Percentiles rank a stretch among this genome's conserved stretches.
phyloP scores from a whole-genome alignment of 1,140 invertebrate species.

The Ditylenchus dipsaci region DNA sequence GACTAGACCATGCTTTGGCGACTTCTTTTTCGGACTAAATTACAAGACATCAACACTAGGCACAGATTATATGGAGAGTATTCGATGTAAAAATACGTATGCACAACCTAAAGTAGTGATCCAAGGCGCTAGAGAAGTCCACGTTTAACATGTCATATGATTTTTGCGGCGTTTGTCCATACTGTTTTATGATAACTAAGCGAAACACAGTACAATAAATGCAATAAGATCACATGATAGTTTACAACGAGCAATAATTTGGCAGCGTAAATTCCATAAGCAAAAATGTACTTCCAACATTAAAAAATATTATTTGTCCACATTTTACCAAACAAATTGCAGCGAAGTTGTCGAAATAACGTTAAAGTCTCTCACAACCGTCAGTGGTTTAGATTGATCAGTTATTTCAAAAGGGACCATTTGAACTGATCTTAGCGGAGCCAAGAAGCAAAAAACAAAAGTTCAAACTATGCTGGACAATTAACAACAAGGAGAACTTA shows the following conservation, averaged over 20 bases:
- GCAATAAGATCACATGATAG: no score
- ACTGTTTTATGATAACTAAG: neutral
- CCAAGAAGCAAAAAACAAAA: constrained; percentile 73
- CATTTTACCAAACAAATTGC: no score
- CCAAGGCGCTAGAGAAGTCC: no score
- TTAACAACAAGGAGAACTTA: constrained; percentile 16
- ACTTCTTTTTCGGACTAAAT: constrained; percentile 21
- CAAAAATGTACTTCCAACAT: no score
- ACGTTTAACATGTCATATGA: neutral
- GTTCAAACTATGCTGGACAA: constrained; percentile 2
- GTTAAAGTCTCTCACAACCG: neutral
- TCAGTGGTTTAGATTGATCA: neutral
- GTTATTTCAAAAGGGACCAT: constrained; percentile 71
- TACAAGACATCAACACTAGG: no score
- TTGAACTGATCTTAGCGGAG: constrained; percentile 95
- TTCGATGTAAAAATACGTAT: no score
- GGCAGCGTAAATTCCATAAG: no score
- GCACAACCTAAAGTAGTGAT: no score
- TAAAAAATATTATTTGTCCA: no score
- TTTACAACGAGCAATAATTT: no score
- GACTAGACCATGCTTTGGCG: constrained; percentile 9
- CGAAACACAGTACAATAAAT: no score
- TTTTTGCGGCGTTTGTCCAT: neutral
- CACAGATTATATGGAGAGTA: no score
- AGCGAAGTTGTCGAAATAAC: neutral